phyloP scores from a whole-genome alignment of 1,140 invertebrate genomes.

The Tigriopus japonicus region DNA sequence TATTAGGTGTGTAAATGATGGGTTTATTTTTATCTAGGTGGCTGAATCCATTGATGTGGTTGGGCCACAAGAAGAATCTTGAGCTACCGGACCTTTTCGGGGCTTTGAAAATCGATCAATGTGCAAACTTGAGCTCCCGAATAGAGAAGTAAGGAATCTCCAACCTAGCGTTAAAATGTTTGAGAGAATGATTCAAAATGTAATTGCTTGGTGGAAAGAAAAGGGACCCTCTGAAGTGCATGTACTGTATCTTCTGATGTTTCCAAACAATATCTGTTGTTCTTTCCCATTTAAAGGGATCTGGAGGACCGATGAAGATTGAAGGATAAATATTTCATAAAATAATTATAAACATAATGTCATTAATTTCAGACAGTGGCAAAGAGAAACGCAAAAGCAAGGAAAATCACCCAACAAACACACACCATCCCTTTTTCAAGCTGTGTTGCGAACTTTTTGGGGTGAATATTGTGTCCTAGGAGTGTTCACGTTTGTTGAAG shows the following conservation, averaged over 20 bases:
- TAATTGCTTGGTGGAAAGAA: no score
- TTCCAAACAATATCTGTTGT: no score
- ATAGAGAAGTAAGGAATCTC: neutral
- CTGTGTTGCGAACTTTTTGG: slow-evolving; percentile 17
- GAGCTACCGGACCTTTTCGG: neutral
- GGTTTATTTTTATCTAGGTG: no score
- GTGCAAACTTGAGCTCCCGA: neutral
- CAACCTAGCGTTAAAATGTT: no score
- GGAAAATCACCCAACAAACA: neutral
- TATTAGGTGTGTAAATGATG: no score
- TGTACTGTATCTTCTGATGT: no score
- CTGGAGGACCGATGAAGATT: no score
- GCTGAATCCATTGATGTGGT: neutral
- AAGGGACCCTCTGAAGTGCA: no score
- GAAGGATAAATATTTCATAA: neutral
- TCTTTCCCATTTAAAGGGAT: no score
- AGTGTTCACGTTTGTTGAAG: slow-evolving; percentile 17
- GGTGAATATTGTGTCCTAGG: slow-evolving; percentile 15
- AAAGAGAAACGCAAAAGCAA: neutral
- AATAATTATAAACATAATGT: no score
- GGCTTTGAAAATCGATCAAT: neutral
- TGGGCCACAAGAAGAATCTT: neutral
- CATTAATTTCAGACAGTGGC: neutral
- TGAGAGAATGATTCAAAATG: no score
- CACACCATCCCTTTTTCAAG: slow-evolving; percentile 16